Base-by-base conservation (phyloP, 92 coral and sea anemone genomes). In the Isaurus tuberculatus region DNA sequence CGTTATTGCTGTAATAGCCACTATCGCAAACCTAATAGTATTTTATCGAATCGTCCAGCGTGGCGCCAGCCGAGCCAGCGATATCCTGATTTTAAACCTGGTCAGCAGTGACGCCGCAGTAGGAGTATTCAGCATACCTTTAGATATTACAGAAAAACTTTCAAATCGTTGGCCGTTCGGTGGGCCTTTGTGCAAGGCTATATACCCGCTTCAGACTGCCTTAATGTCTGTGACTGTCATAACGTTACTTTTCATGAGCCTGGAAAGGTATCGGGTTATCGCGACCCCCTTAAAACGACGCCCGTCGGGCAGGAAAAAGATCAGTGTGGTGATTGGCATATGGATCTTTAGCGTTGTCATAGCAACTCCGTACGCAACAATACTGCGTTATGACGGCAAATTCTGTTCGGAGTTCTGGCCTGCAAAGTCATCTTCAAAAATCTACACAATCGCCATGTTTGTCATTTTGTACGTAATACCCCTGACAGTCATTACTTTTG, bases 381-480 rank as follows among this genome's bases (percentile, higher is more conserved):
- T 91, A 20, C 83, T 91, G n/a, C 40, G 42, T 70, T 49, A 63
- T 34, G 72, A 79, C 20, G 78, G 31, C 46, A 30, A 25, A 6
- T 29, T 42, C n/a, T 91, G 94, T 64, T 34, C 48, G n/a, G 94
- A 91, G 67, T 48, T 70, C 60, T 91, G 94, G 94, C 89, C 85
- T 19, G 77, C 60, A 8, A 78, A 66, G 4, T 67, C 81, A 15
- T 68, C 75, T 73, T 74, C 88, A 27, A 80, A 80, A 75, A 55
- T 91, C 44, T 91, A 87, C 69, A 91, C 94, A 20, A 29, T 91
- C 11, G 86, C 83, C 29, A 83, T 91, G 61, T 91, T 94, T 61
- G 75, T 89, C 19, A 44, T 87, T n/a, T 83, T 89, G 22, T 91
- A 94, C 81, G 75, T 86, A 27, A 36, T 89, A 30, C 98, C 98